Evolutionary conservation across 2,113 vertebrate genomes (phyloP).

Genomic region (Callaeas wilsoni): DNA sequence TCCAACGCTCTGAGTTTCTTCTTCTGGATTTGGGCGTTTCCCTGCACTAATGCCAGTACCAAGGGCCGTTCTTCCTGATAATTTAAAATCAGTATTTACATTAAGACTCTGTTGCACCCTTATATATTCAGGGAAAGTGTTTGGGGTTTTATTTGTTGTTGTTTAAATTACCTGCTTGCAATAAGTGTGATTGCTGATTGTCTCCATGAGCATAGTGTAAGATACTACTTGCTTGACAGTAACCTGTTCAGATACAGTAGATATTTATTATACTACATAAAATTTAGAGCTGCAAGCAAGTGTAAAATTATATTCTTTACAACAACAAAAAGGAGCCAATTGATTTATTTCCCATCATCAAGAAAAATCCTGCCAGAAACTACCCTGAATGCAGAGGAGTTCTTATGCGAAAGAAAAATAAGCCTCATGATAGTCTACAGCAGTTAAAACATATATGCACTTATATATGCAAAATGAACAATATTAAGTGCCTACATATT

Average conservation of each 20-base stretch:
- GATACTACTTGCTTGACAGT: constrained; percentile 74
- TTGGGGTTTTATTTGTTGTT: not conserved
- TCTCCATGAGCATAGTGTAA: constrained; percentile 75
- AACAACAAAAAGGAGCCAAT: not conserved
- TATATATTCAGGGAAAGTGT: not conserved
- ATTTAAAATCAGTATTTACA: constrained; percentile 44
- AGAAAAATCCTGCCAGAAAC: not conserved
- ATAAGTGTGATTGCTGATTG: constrained; percentile 70
- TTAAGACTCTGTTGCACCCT: constrained; percentile 15
- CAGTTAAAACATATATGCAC: not conserved
- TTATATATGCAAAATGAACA: not conserved
- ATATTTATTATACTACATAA: constrained; percentile 13
- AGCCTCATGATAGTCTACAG: not conserved
- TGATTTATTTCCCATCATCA: not conserved
- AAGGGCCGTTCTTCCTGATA: constrained; percentile 69
- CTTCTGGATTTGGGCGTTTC: constrained; percentile 77
- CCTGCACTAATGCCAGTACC: constrained; percentile 64
- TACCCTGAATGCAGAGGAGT: not conserved
- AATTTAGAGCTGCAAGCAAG: not conserved
- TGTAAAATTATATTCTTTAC: not conserved
- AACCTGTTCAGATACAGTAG: constrained; percentile 70
- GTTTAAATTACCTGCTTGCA: constrained; percentile 74
- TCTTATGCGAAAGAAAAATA: not conserved
- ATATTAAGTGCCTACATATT: not conserved
- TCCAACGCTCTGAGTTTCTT: constrained; percentile 70